These are phyloP conservation scores for Luidia sarsii DNA, from an alignment of 53 echinoderm and acorn worm genomes.

Conservation along the genomic window DNA sequence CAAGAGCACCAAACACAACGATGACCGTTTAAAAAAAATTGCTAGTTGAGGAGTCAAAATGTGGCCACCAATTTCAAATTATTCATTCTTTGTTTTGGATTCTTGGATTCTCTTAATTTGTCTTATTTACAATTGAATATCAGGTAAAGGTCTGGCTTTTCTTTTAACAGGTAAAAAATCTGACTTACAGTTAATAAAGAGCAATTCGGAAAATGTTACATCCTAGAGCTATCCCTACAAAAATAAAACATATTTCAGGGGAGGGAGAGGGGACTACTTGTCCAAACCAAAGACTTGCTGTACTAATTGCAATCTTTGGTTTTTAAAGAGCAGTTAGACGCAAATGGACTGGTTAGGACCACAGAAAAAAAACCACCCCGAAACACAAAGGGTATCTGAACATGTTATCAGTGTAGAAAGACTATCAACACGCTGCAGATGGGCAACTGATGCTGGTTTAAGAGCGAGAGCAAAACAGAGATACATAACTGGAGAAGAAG, in stretches of 20 bases:
- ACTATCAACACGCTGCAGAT: conserved; percentile 33
- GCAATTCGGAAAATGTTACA: conserved; percentile 5
- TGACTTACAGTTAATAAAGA: neutral
- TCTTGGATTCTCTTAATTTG: conserved; percentile 2
- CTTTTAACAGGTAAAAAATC: conserved; percentile 25
- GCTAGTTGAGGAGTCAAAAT: neutral
- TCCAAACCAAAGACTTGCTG: neutral
- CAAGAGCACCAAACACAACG: conserved; percentile 35
- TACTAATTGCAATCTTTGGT: neutral
- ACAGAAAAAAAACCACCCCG: too few relatives aligned
- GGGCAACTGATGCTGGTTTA: neutral
- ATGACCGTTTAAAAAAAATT: conserved; percentile 2
- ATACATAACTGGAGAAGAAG: neutral
- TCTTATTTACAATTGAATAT: conserved; percentile 41
- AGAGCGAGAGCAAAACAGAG: conserved; percentile 4
- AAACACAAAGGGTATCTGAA: conserved; percentile 5
- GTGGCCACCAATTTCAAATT: conserved; percentile 18
- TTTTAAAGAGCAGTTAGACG: conserved; percentile 29
- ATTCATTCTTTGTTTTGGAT: neutral
- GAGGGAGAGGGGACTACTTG: neutral
- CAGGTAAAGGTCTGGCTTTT: conserved; percentile 14
- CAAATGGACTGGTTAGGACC: conserved; percentile 15
- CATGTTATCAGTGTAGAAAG: conserved; percentile 9
- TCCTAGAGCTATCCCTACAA: conserved; percentile 31
- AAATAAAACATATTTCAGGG: conserved; percentile 38